These are phyloP conservation scores for Volucella inanis DNA, from an alignment of 2,888 invertebrate genomes.

Conservation along the genomic window DNA sequence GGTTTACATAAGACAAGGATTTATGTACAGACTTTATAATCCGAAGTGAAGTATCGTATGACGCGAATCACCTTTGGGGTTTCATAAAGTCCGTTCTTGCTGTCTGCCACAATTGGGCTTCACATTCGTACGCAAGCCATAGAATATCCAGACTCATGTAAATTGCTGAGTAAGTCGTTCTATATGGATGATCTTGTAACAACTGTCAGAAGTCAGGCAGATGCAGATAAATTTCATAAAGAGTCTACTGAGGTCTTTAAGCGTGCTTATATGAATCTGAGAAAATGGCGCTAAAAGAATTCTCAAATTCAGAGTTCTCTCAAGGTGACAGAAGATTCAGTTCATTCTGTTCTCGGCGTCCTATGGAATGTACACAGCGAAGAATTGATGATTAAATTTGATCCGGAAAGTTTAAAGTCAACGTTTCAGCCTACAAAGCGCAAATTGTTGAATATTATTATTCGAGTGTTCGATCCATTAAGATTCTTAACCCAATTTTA, in stretches of 20 bases:
- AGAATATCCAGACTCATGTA: too few relatives aligned
- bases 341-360: too few relatives aligned
- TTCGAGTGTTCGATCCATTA: slow-evolving; percentile 1
- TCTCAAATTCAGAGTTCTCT: slow-evolving; percentile 15
- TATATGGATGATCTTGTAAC: slow-evolving; percentile 36
- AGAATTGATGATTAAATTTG: slow-evolving; percentile 20
- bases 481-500: neutral
- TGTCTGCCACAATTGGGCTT: too few relatives aligned
- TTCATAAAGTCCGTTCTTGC: too few relatives aligned
- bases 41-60: slow-evolving; percentile 22
- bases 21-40: too few relatives aligned
- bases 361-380: too few relatives aligned
- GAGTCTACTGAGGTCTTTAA: slow-evolving; percentile 7
- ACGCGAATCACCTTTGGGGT: too few relatives aligned
- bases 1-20: slow-evolving; percentile 5
- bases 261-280: slow-evolving; percentile 19
- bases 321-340: too few relatives aligned
- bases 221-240: slow-evolving; percentile 14
- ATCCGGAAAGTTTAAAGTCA: neutral
- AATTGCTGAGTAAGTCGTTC: too few relatives aligned
- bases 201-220: neutral
- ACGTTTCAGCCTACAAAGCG: neutral
- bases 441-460: slow-evolving; percentile 1
- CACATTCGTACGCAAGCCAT: too few relatives aligned
- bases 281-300: too few relatives aligned